Evolutionary conservation across 2,888 invertebrate genomes (phyloP), one percentile per base, ranked within the genome.

Genomic region (Caenorhabditis imperialis): DNA sequence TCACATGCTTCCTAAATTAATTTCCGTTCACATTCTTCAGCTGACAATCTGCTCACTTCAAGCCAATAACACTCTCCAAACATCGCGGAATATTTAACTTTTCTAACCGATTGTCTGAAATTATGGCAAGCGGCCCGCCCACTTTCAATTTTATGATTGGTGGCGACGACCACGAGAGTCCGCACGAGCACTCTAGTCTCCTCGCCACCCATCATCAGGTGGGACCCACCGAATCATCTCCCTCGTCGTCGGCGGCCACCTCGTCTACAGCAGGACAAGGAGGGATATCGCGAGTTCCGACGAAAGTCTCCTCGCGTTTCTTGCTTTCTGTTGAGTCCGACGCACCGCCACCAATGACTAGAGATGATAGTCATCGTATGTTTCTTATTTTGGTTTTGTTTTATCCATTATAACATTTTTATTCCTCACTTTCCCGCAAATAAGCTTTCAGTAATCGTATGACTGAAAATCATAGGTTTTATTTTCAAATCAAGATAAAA

Each of bases 291-390:
- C 35, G 48, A 27, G 38, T 44, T 22, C 61, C 57, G 6, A 61
- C 57, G 3, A 79, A 77, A 69, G 65, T 67, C 10, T 74, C 77
- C 35, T 75, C 77, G 10, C 51, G 77, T 23, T 77, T 77, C 38
- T 53, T 70, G 20, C 54, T 77, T 14, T 69, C 72, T 14, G 65
- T 75, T 6, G 72, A 75, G 25, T 35, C 65, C 10, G 70, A 69
- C 25, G 69, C 78, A 18, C 69, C 69, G 12, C 72, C 63, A 20
- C 62, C 74, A 37, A 61, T 76, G 65, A 76, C 75, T 25, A 61
- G 79, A 50, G 72, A 77, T 45, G 71, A 79, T 42, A 79, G 79
- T 57, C 79, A 79, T 71, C 45, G 79, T 79, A 73, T 35, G 75
- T 71, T 70, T 42, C 30, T 62, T 61, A 18, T 45, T 40, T 12